Base-by-base conservation (phyloP, 1,140 invertebrate genomes). In the Zaprionus vittiger region DNA sequence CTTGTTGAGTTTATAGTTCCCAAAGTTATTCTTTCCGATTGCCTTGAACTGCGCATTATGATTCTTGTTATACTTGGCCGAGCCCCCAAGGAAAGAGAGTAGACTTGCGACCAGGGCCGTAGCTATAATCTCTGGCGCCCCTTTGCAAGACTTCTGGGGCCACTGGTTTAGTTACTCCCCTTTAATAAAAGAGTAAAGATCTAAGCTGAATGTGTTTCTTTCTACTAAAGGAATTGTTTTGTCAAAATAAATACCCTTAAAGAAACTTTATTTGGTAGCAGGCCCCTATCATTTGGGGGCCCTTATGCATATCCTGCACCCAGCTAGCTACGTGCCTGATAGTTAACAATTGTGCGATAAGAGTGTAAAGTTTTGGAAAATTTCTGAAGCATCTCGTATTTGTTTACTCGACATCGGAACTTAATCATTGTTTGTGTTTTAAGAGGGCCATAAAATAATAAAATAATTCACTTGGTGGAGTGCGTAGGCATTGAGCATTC, bases 391-490 rank as follows among this genome's bases (percentile, higher is more conserved):
- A 66, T 14, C 22, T 49, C 15, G 47, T 22, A 14, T 15, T 41
- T 41, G 37, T 24, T 26, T 17, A 47, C 41, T 44, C 37, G 47
- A 34, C 56, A 68, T 38, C 60, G 47, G 47, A 68, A 52, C 4
- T 59, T 22, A 52, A 56, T 66, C 28, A 26, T 34, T 12, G 20
- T 56, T 12, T 57, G 15, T 57, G 5, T 17, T 20, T 38, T 34
- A 31, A 14, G 22, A 17, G 4, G n/a, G 41, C 26, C 55, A 11
- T 38, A 15, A 24, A n/a, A n/a, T 41, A 41, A 41, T 4, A 41
- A 41, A 41, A 1, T 34, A 11, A 47, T 24, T 44, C 12, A 56
- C 37, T 64, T 65, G 37, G 2, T 68, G 41, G 24, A 61, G 41
- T 54, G 26, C 20, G 20, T 37, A 44, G 28, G 5, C 38, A 34